Evolutionary conservation across 2,888 invertebrate species (phyloP), one percentile per base, ranked within the genome.

Genomic region (Sphaerophoria rueppellii): DNA sequence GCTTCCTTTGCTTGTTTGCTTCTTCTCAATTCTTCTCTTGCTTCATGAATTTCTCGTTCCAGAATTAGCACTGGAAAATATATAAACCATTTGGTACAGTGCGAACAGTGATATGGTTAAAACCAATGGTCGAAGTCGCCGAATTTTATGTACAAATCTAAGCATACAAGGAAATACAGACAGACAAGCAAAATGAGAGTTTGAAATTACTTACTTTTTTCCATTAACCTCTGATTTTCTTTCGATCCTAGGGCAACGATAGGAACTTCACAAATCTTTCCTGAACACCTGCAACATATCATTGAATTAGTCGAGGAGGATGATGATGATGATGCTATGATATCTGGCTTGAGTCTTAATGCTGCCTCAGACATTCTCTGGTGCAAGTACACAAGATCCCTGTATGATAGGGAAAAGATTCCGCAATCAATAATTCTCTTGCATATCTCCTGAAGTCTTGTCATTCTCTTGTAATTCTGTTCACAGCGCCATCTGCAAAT

Each of bases 351-450:
- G n/a, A 90, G 86, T 54, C 88, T 89, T 14, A 89, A 88, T 0
- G 90, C 90, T 0, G 90, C 89, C 16, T 88, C 88, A 83, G 88
- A 90, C 24, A 91, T 88, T 43, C 90, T 89, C 40, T 89, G 89
- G 78, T 91, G 91, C 86, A 91, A 87, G 79, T 89, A 91, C 0
- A 87, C 88, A 14, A 91, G 86, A 34, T 91, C 91, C 40, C 89
- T 88, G 5, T 89, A 89, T 4, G 88, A 82, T 11, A 91, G 85
- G 0, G 87, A 88, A 12, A 89, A 87, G 3, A 91, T 88, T 1
- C 91, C 91, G 6, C 86, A 75, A 32, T 91, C 90, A n/a, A 89
- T 87, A 4, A 91, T 87, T 32, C 90, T 91, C 48, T 89, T 89
- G 70, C 91, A 89, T 50, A 90, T 89, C 4, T 87, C 87, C 81